These are phyloP conservation scores for Lophura nycthemera DNA, from an alignment of 2,113 vertebrate genomes.

Conservation along the genomic window DNA sequence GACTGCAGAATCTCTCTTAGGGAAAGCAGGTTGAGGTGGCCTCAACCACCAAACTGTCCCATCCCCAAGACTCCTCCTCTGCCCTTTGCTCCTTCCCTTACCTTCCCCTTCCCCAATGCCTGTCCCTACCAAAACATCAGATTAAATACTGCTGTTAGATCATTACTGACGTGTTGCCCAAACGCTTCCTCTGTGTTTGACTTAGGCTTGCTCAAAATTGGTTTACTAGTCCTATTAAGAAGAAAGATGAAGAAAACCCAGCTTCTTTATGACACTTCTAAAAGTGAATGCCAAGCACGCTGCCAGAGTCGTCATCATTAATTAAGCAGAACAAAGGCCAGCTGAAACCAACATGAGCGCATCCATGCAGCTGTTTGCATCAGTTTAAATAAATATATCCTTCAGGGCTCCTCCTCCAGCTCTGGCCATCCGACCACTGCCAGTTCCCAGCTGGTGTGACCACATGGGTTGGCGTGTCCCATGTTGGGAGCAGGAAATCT, in stretches of 20 bases:
- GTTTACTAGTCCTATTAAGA: not conserved
- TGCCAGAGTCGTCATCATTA: not conserved
- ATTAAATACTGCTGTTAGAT: not conserved
- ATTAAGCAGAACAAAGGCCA: not conserved
- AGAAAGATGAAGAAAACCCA: not conserved
- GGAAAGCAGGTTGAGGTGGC: not conserved
- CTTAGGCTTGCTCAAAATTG: not conserved
- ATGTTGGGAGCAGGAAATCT: not conserved
- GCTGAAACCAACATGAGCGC: not conserved
- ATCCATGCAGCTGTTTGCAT: not conserved
- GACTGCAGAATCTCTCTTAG: conserved; percentile 25
- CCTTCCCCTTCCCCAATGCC: not conserved
- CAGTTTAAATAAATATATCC: not conserved
- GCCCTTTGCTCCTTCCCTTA: not conserved
- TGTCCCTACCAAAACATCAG: not conserved
- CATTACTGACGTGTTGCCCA: not conserved
- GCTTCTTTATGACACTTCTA: not conserved
- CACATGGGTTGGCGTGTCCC: not conserved
- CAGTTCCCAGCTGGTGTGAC: not conserved
- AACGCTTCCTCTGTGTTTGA: not conserved
- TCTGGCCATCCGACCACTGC: not conserved
- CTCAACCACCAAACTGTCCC: not conserved
- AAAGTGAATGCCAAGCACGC: not conserved
- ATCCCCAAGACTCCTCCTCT: not conserved
- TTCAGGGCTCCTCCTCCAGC: not conserved